Evolutionary conservation across 2,888 invertebrate species (phyloP).

Genomic region (Agonopterix arenella): DNA sequence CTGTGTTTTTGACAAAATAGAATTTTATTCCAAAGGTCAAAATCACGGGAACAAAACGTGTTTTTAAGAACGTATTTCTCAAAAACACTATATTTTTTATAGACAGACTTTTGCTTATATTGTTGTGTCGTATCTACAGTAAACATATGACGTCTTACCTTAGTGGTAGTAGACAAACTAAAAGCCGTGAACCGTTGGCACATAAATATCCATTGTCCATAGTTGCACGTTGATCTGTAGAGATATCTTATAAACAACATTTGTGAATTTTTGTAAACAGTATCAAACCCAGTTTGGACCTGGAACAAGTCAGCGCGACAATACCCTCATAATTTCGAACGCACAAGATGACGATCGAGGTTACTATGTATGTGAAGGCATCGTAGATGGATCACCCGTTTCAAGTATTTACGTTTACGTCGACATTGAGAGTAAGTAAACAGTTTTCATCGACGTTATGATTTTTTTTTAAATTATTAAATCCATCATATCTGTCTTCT

Average conservation of each 20-base stretch:
- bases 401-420: slow-evolving; percentile 84
- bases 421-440: slow-evolving; percentile 88
- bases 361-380: slow-evolving; percentile 88
- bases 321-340: slow-evolving; percentile 79
- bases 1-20: too few species aligned
- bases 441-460: neutral
- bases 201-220: too few species aligned
- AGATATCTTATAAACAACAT: neutral
- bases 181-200: too few species aligned
- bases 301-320: slow-evolving; percentile 80
- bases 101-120: too few species aligned
- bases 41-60: too few species aligned
- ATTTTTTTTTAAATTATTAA: neutral
- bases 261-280: slow-evolving; percentile 20
- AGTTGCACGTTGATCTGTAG: too few species aligned
- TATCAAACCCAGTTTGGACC: slow-evolving; percentile 69
- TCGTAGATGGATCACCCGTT: slow-evolving; percentile 73
- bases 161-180: too few species aligned
- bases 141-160: too few species aligned
- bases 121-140: too few species aligned
- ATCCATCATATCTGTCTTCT: neutral
- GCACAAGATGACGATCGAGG: slow-evolving; percentile 87
- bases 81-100: too few species aligned
- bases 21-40: too few species aligned
- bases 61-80: too few species aligned